Conservation (phyloP, 2,113 vertebrate genomes). For the Amblyornis subalaris region DNA sequence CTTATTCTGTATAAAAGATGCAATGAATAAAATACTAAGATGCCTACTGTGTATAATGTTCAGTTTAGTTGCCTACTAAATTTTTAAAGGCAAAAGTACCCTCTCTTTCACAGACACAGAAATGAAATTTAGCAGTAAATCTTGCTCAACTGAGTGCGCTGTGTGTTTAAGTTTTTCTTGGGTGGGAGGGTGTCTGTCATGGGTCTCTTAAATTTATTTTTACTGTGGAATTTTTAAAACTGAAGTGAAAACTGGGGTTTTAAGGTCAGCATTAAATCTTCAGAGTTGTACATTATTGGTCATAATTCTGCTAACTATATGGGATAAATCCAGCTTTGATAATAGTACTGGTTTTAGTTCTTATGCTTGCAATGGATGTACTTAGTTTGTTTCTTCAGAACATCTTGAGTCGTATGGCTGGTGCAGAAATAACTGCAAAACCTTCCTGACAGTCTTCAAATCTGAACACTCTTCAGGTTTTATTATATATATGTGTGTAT, state of each 20-base stretch:
- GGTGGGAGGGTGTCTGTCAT: not conserved
- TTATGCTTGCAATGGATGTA: not conserved
- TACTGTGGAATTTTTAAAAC: not conserved
- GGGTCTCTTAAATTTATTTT: not conserved
- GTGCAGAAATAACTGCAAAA: not conserved
- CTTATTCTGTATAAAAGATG: slow-evolving; percentile 74
- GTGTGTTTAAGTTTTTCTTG: not conserved
- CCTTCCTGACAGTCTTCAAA: not conserved
- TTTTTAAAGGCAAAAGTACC: slow-evolving; percentile 56
- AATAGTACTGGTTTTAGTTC: not conserved
- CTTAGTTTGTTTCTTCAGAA: not conserved
- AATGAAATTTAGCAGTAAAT: slow-evolving; percentile 18
- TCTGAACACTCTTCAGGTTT: not conserved
- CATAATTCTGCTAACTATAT: not conserved
- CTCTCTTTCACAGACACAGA: not conserved
- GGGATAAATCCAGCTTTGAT: not conserved
- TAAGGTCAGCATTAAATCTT: not conserved
- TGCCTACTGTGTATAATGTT: slow-evolving; percentile 71
- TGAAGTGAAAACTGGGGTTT: not conserved
- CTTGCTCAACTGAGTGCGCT: not conserved
- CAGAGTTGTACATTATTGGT: not conserved
- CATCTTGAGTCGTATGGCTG: not conserved
- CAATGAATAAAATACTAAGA: slow-evolving; percentile 76
- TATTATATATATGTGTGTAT: not conserved
- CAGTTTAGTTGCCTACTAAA: slow-evolving; percentile 72